Base-by-base conservation (phyloP, 2,113 vertebrate genomes). In the Petaurus breviceps region DNA sequence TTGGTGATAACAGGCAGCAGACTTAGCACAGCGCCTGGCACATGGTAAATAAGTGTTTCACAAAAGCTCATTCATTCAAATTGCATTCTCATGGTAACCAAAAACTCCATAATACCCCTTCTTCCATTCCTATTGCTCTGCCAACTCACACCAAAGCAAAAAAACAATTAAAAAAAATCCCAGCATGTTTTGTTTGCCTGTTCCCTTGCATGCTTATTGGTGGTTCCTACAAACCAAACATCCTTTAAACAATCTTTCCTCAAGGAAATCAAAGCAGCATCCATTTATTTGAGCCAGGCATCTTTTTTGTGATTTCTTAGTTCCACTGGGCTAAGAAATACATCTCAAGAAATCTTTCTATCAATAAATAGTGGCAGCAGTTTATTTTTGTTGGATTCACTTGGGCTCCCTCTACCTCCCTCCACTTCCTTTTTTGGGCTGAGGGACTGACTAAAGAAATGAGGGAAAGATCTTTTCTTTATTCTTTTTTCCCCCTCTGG, bases 341-440 rank as follows among this genome's bases (percentile, higher is more conserved):
- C 68, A 92, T 90, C 93, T 95, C 52, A 89, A 91, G 68, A 43
- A 93, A 93, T 93, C 94, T 90, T 93, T 95, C 97, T 96, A 91
- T 97, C 61, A 92, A 54, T 95, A 97, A 97, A 97, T 90, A 96
- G 90, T 93, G 90, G 51, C 92, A 95, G 94, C 51, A 49, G 94
- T 96, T 97, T 96, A 90, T 97, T 96, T 95, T 94, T 94, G 57
- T 91, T 95, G 91, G 90, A 37, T 84, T 37, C 50, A 47, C 89
- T 92, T 57, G 90, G 50, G 90, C 49, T 94, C 51, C 89, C 46
- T 89, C 22, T 89, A 22, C 31, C 53, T 90, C 46, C 90, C 68
- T 84, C 19, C 68, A 84, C 94, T 94, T 89, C 94, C 92, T 92
- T 94, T 95, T 95, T 95, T 77, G 90, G 92, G 94, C 94, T 92